A percentile compares a stretch with the other conserved stretches of the same genome.
Conservation (phyloP, 2,888 invertebrate species). For the Drosophila sordidula region DNA sequence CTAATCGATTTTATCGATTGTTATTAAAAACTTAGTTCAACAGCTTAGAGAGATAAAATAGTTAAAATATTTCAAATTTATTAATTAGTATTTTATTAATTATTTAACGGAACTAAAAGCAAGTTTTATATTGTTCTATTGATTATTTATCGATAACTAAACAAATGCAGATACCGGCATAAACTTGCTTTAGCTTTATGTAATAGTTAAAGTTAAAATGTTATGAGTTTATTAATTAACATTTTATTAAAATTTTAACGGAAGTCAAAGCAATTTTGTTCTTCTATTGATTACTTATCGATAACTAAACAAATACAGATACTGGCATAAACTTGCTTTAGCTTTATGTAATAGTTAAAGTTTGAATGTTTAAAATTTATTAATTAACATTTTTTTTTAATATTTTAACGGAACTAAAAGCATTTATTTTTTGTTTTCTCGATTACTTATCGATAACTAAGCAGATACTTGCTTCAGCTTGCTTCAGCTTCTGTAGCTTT, state of each 20-base stretch:
- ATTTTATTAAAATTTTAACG: not conserved
- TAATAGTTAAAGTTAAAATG: not conserved
- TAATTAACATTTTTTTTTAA: not conserved
- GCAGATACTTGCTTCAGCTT: not conserved
- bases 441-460: not conserved
- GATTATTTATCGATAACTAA: not conserved
- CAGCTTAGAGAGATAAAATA: too few species aligned
- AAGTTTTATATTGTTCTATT: not conserved
- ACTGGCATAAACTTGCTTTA: not conserved
- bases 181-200: not conserved
- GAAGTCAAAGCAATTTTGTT: not conserved
- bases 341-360: not conserved
- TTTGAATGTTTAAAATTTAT: not conserved
- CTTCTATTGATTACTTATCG: not conserved
- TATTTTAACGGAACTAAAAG: not conserved
- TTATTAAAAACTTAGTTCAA: not conserved
- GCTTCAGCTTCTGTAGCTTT: not conserved
- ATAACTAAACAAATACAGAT: not conserved
- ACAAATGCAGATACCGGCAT: not conserved
- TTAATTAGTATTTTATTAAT: too few species aligned
- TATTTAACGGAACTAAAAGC: too few species aligned
- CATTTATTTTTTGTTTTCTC: not conserved
- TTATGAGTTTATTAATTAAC: not conserved
- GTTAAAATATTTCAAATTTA: too few species aligned
- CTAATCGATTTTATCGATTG: too few species aligned